These are phyloP conservation scores for Euplexia lucipara DNA, from an alignment of 2,888 invertebrate genomes.

Conservation along the genomic window DNA sequence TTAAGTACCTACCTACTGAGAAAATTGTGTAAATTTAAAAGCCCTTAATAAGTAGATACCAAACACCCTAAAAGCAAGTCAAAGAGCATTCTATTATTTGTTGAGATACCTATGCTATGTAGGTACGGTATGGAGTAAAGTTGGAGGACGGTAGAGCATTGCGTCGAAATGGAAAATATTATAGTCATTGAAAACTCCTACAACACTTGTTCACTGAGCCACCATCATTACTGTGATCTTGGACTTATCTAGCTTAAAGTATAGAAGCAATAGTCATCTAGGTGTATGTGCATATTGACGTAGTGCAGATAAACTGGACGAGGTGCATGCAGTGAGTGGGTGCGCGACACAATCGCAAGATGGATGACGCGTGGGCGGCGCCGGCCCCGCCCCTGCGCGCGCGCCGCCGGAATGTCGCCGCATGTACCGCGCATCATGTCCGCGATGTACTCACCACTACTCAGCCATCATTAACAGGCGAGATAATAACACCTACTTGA, in stretches of 20 bases:
- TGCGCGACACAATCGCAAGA: constrained; percentile 57
- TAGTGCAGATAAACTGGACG: constrained; percentile 13
- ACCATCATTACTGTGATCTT: neutral
- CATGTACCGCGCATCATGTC: constrained; percentile 7
- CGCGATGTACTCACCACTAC: constrained; percentile 12
- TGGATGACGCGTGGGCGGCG: constrained; percentile 59
- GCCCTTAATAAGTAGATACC: no score
- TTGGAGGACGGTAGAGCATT: neutral
- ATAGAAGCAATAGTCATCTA: neutral
- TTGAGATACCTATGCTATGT: no score
- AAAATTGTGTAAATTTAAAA: no score
- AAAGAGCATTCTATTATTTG: no score
- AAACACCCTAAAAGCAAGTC: no score
- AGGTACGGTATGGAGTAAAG: no score
- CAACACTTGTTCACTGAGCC: neutral
- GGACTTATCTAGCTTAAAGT: constrained; percentile 2
- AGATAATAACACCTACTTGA: neutral
- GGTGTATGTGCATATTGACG: neutral
- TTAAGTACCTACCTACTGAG: no score
- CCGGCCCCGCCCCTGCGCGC: constrained; percentile 57
- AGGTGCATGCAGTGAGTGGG: constrained; percentile 26
- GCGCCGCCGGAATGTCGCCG: constrained; percentile 36
- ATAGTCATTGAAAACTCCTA: neutral
- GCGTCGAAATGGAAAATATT: neutral
- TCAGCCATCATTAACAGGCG: constrained; percentile 13